These are phyloP conservation scores for Zaprionus bogoriensis DNA, from an alignment of 2,888 invertebrate species.

Conservation along the genomic window DNA sequence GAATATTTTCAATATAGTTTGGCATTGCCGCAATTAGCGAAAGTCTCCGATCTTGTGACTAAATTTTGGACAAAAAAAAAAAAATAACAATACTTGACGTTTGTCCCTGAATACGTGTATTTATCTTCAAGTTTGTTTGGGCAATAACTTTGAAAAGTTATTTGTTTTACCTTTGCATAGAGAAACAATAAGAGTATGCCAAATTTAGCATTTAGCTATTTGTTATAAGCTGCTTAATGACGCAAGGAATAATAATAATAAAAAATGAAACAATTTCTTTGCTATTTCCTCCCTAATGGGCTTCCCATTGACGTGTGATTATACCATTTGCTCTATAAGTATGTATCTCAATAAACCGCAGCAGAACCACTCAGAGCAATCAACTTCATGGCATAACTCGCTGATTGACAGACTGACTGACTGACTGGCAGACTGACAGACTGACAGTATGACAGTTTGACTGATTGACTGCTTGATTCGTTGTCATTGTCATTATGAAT, in stretches of 20 bases:
- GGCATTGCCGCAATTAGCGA: neutral
- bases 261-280: neutral
- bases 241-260: neutral
- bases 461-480: conserved; percentile 22
- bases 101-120: neutral
- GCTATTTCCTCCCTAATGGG: conserved; percentile 38
- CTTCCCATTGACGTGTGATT: conserved; percentile 30
- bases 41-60: neutral
- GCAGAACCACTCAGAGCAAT: conserved; percentile 47
- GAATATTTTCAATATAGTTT: conserved; percentile 15
- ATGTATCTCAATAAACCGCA: conserved; percentile 42
- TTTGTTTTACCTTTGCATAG: neutral
- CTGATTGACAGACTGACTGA: conserved; percentile 18
- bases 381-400: conserved; percentile 43
- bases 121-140: neutral
- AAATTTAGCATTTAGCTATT: neutral
- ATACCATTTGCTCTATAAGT: conserved; percentile 44
- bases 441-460: conserved; percentile 2
- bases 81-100: neutral
- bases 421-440: conserved; percentile 11
- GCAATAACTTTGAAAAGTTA: too few species aligned
- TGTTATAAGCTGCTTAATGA: neutral
- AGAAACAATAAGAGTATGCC: neutral
- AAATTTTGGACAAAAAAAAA: neutral
- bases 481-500: conserved; percentile 50